Evolutionary conservation across 2,888 invertebrate genomes (phyloP).

Genomic region (Brachyopa scutellaris): DNA sequence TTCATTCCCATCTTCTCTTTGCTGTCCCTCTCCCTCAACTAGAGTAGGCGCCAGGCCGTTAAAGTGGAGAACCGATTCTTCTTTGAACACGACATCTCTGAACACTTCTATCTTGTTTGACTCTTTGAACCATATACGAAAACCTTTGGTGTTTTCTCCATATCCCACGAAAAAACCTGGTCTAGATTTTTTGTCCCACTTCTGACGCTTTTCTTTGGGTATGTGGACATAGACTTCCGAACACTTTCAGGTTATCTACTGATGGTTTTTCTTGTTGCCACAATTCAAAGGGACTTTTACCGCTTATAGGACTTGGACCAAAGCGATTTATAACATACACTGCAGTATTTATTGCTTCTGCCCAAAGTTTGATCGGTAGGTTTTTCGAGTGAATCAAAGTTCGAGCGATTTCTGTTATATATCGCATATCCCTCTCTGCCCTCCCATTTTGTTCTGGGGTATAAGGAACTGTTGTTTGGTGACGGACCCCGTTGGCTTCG

Average conservation of each 20-base stretch:
- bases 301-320: neutral
- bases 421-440: constrained; percentile 77
- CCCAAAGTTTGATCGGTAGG: neutral
- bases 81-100: too few species aligned
- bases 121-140: neutral
- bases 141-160: neutral
- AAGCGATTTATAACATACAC: neutral
- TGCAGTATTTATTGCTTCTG: neutral
- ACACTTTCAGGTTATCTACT: neutral
- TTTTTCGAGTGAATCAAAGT: constrained; percentile 63
- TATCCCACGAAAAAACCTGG: neutral
- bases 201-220: too few species aligned
- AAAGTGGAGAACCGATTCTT: too few species aligned
- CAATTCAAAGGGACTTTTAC: neutral
- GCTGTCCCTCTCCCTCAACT: too few species aligned
- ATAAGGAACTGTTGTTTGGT: constrained; percentile 74
- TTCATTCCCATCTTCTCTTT: too few species aligned
- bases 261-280: neutral
- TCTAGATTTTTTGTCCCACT: neutral
- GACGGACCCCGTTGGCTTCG: constrained; percentile 74
- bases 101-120: too few species aligned
- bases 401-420: constrained; percentile 76
- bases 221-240: neutral
- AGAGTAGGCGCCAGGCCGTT: too few species aligned
- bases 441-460: constrained; percentile 79